Conservation (phyloP, 2,888 invertebrate species). For the Andrena praecox region DNA sequence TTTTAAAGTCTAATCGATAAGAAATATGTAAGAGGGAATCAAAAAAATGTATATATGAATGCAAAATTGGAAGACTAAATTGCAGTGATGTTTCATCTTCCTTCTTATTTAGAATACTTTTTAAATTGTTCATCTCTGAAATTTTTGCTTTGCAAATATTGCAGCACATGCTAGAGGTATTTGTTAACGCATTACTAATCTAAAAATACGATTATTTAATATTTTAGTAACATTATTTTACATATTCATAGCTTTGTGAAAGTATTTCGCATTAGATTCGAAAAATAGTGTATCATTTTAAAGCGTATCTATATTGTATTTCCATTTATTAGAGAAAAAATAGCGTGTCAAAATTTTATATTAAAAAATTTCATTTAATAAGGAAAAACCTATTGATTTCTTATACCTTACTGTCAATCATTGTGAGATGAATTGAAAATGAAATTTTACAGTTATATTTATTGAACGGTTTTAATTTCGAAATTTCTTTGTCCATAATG, state of each 20-base stretch:
- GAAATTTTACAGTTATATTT: neutral
- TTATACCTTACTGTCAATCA: conserved; percentile 10
- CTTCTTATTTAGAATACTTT: neutral
- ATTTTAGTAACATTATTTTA: too few species aligned
- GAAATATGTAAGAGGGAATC: neutral
- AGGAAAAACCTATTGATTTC: neutral
- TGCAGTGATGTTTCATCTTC: neutral
- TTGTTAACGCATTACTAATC: neutral
- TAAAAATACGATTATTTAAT: neutral
- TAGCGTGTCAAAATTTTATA: too few species aligned
- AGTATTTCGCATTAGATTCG: too few species aligned
- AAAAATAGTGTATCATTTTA: too few species aligned
- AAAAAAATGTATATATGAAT: neutral
- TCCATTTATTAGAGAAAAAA: too few species aligned
- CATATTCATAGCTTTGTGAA: too few species aligned
- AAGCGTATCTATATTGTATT: too few species aligned
- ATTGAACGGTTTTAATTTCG: neutral
- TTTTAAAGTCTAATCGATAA: neutral
- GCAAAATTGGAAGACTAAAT: neutral
- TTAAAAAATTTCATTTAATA: neutral
- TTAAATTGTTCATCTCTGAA: neutral
- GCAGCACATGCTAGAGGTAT: neutral
- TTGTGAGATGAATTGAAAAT: conserved; percentile 1
- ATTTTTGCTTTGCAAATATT: neutral
- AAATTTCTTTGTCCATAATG: neutral